Conservation (phyloP, 2,113 vertebrate species). For the Colius striatus region DNA sequence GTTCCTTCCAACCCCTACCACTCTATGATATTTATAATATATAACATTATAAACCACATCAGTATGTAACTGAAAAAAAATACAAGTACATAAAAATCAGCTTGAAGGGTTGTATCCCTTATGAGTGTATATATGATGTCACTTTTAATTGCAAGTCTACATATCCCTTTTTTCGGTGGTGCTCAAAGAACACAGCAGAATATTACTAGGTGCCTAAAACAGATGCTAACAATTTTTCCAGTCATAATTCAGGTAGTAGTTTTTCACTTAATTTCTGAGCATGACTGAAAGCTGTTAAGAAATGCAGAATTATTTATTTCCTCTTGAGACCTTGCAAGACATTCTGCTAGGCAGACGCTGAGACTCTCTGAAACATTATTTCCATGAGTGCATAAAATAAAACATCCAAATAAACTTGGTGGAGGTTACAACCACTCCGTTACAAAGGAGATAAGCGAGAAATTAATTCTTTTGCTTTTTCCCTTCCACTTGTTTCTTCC, state of each 20-base stretch:
- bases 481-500: neutral
- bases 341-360: neutral
- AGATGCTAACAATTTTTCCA: conserved; percentile 10
- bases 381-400: neutral
- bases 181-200: neutral
- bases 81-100: neutral
- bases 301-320: neutral
- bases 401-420: conserved; percentile 1
- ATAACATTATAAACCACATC: neutral
- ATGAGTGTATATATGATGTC: neutral
- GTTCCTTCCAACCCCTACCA: no score
- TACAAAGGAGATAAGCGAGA: neutral
- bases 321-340: conserved; percentile 7
- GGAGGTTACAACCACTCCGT: neutral
- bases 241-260: neutral
- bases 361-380: conserved; percentile 1
- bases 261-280: neutral
- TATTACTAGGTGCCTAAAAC: neutral
- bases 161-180: neutral
- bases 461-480: neutral
- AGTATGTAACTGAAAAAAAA: neutral
- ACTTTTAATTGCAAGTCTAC: neutral
- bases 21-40: neutral
- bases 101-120: neutral
- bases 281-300: neutral